phyloP scores from a whole-genome alignment of 1,140 invertebrate species.

The Leptinotarsa defecta region DNA sequence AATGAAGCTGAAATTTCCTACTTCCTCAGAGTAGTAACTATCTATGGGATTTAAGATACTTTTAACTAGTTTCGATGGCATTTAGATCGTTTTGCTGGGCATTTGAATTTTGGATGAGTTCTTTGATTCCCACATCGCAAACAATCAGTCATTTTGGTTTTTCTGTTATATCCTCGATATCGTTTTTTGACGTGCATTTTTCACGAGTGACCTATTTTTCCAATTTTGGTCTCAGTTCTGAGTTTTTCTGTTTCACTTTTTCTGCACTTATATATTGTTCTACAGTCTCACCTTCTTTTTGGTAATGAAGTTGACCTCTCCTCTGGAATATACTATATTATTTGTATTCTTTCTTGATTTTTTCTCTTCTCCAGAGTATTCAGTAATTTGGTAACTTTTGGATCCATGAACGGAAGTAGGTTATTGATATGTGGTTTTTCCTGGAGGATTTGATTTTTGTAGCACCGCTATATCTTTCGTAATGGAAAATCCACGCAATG shows the following conservation, averaged over 20 bases:
- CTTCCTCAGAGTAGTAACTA: too few species aligned
- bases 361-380: background rate
- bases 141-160: background rate
- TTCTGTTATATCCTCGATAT: background rate
- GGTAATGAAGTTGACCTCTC: background rate
- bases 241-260: background rate
- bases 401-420: background rate
- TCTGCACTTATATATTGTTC: background rate
- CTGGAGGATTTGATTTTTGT: background rate
- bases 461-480: background rate
- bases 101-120: background rate
- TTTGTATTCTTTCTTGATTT: background rate
- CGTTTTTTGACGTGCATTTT: background rate
- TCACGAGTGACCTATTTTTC: background rate
- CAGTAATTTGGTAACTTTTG: background rate
- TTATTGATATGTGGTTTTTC: background rate
- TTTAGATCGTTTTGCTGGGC: background rate
- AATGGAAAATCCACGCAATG: background rate
- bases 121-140: background rate
- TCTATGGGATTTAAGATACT: background rate
- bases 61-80: background rate
- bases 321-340: background rate
- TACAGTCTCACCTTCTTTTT: background rate
- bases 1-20: too few species aligned
- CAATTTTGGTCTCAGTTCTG: background rate